Percentiles rank a stretch among this genome's conserved stretches.
These are phyloP conservation scores for Gymnocheta viridis DNA, from an alignment of 2,888 invertebrate genomes.

Conservation along the genomic window DNA sequence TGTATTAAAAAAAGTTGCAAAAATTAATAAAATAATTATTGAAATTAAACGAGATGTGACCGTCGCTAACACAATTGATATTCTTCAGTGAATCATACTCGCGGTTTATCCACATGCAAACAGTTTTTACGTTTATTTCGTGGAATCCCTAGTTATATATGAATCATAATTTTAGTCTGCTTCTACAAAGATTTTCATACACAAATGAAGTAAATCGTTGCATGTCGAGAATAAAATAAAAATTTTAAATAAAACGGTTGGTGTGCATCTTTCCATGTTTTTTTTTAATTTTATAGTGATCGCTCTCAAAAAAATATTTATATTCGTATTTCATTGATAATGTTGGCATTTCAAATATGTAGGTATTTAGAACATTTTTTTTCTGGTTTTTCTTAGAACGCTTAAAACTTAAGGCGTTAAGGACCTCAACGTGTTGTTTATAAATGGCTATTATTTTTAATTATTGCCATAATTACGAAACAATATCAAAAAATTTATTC, in stretches of 20 bases:
- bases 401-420: slow-evolving; percentile 13
- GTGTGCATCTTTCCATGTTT: slow-evolving; percentile 7
- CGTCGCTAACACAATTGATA: neutral
- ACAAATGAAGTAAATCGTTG: slow-evolving; percentile 5
- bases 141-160: slow-evolving; percentile 59
- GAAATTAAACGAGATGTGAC: neutral
- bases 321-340: slow-evolving; percentile 30
- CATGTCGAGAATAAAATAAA: neutral
- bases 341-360: slow-evolving; percentile 29
- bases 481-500: slow-evolving; percentile 24
- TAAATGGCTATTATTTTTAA: slow-evolving; percentile 57
- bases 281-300: neutral
- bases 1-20: neutral
- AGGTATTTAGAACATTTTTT: slow-evolving; percentile 12
- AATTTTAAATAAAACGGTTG: slow-evolving; percentile 21
- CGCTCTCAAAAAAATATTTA: neutral
- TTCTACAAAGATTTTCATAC: slow-evolving; percentile 27
- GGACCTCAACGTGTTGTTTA: slow-evolving; percentile 21
- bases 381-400: slow-evolving; percentile 46
- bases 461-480: slow-evolving; percentile 37
- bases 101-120: slow-evolving; percentile 24
- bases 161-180: slow-evolving; percentile 51
- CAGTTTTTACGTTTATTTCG: slow-evolving; percentile 53
- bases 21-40: neutral
- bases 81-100: slow-evolving; percentile 54